A percentile compares a stretch with the other conserved stretches of the same genome.
phyloP scores from a whole-genome alignment of 2,113 vertebrate species.

The Melospiza georgiana region DNA sequence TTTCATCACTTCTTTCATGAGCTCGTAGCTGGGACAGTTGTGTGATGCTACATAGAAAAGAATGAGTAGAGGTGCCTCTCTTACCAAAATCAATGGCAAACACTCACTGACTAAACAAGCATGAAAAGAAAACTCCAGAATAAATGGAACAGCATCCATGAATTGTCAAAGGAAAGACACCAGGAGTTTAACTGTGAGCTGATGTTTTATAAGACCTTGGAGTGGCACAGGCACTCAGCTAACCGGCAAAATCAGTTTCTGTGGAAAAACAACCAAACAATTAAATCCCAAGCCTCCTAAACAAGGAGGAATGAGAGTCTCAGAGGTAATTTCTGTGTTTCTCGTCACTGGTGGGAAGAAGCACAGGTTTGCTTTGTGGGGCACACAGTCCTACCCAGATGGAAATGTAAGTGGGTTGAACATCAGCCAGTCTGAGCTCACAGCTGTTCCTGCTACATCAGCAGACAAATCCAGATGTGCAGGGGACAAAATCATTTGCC shows the following conservation, averaged over 20 bases:
- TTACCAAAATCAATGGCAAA: background rate
- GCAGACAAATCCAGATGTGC: background rate
- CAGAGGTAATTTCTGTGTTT: background rate
- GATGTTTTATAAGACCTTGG: background rate
- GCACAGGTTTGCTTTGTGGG: background rate
- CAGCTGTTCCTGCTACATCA: background rate
- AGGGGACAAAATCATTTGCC: background rate
- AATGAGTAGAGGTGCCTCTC: background rate
- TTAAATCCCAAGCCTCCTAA: background rate
- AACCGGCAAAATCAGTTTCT: background rate
- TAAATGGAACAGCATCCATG: background rate
- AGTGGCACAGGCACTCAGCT: background rate
- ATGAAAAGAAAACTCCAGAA: accelerated
- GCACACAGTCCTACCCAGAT: background rate
- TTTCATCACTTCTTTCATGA: background rate
- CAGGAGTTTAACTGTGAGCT: background rate
- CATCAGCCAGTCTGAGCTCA: background rate
- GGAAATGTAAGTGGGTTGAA: background rate
- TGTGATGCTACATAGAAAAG: background rate
- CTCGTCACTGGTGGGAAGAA: background rate
- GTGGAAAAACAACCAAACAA: background rate
- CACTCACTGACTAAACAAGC: background rate
- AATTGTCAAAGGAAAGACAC: background rate
- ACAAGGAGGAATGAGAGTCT: background rate
- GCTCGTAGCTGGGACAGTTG: background rate